These are phyloP conservation scores for Brachionus rubens DNA, from an alignment of 1,140 invertebrate genomes.

Conservation along the genomic window DNA sequence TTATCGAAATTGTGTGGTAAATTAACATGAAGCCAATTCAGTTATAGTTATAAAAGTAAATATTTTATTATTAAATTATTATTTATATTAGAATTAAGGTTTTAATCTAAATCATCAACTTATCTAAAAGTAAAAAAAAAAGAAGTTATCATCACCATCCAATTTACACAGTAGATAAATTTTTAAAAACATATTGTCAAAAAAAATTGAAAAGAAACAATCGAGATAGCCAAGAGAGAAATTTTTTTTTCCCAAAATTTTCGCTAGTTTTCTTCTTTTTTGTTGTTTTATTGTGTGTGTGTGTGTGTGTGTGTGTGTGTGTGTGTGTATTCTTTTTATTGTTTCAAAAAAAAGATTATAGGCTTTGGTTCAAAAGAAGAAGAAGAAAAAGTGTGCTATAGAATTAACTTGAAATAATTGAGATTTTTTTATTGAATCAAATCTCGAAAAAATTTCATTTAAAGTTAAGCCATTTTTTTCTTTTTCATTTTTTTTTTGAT, in stretches of 20 bases:
- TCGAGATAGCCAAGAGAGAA: background rate
- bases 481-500: too few relatives aligned
- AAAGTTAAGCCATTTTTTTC: too few relatives aligned
- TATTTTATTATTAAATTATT: background rate
- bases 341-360: conserved; percentile 33
- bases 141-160: conserved; percentile 25
- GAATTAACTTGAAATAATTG: conserved; percentile 42
- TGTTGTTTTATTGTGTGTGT: too few relatives aligned
- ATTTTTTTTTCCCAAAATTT: conserved; percentile 3
- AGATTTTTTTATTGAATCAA: conserved; percentile 1
- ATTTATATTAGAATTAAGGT: background rate
- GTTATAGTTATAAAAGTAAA: background rate
- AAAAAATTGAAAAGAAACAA: background rate
- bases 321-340: too few relatives aligned
- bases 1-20: too few relatives aligned
- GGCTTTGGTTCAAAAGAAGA: background rate
- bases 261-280: too few relatives aligned
- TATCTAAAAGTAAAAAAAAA: too few relatives aligned
- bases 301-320: too few relatives aligned
- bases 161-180: conserved; percentile 39
- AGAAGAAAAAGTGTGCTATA: conserved; percentile 27
- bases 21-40: conserved; percentile 33
- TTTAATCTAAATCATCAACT: background rate
- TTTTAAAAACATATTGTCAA: conserved; percentile 24
- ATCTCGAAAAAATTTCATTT: too few relatives aligned